Conservation (phyloP, 2,888 invertebrate genomes). For the Leptopilina drosophilae region DNA sequence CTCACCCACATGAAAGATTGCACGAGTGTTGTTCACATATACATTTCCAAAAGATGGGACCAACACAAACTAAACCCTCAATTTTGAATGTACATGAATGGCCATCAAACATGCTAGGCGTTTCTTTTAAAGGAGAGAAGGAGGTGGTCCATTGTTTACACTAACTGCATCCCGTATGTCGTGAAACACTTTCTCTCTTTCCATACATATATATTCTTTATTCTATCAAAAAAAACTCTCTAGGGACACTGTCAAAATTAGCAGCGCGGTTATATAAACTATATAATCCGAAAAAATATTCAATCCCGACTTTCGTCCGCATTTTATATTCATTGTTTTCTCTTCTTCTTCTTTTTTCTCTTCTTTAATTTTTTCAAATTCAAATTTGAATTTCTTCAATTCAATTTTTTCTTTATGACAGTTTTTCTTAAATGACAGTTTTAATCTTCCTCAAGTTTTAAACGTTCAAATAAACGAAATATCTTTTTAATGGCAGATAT, state of each 20-base stretch:
- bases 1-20: constrained; percentile 63
- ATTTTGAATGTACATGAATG: constrained; percentile 41
- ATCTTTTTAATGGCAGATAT: no score
- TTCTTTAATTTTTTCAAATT: no score
- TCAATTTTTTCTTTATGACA: no score
- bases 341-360: no score
- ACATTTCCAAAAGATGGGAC: constrained; percentile 43
- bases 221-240: constrained; percentile 45
- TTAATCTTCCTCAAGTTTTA: no score
- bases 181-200: constrained; percentile 51
- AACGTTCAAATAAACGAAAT: no score
- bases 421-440: no score
- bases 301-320: no score
- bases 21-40: constrained; percentile 46
- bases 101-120: constrained; percentile 42
- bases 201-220: constrained; percentile 8
- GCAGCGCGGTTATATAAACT: constrained; percentile 8
- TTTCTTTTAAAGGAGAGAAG: constrained; percentile 59
- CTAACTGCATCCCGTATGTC: constrained; percentile 71
- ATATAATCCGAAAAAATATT: no score
- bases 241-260: constrained; percentile 48
- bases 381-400: no score
- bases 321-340: no score
- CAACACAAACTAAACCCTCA: constrained; percentile 53
- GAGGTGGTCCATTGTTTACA: constrained; percentile 68